A percentile compares a stretch with the other conserved stretches of the same genome.
phyloP scores from a whole-genome alignment of 2,113 vertebrate genomes.

The Onychorhynchus coronatus region DNA sequence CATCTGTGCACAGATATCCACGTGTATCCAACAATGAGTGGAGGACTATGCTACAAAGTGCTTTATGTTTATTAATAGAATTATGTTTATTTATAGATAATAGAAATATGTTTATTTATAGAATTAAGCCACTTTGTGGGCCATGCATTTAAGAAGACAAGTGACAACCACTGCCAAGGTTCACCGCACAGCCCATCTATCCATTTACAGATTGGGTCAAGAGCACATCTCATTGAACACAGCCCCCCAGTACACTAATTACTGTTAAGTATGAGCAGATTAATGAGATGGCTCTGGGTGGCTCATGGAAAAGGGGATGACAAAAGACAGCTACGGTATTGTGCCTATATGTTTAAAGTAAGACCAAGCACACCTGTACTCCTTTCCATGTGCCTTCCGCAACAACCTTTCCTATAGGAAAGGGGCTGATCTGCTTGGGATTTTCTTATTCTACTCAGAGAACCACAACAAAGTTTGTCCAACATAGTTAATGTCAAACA shows the following conservation, averaged over 20 bases:
- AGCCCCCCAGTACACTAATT: background rate
- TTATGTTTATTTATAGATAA: background rate
- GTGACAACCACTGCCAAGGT: background rate
- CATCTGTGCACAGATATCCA: background rate
- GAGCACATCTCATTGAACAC: background rate
- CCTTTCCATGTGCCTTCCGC: background rate
- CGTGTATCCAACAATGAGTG: background rate
- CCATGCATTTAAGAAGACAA: background rate
- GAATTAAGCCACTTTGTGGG: background rate
- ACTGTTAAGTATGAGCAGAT: background rate
- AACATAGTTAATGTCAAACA: background rate
- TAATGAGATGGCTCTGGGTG: background rate
- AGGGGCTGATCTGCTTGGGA: background rate
- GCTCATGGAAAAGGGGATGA: background rate
- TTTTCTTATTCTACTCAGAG: background rate
- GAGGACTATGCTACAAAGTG: background rate
- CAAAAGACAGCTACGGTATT: background rate
- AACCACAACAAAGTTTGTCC: background rate
- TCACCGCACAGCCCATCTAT: background rate
- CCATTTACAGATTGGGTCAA: background rate
- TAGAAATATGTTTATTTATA: background rate
- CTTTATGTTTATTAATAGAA: background rate
- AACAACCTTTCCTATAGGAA: background rate
- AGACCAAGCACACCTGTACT: background rate
- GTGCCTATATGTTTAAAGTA: background rate